phyloP scores from a whole-genome alignment of 1,140 invertebrate species.

The Pseudomyrmex concolor region DNA sequence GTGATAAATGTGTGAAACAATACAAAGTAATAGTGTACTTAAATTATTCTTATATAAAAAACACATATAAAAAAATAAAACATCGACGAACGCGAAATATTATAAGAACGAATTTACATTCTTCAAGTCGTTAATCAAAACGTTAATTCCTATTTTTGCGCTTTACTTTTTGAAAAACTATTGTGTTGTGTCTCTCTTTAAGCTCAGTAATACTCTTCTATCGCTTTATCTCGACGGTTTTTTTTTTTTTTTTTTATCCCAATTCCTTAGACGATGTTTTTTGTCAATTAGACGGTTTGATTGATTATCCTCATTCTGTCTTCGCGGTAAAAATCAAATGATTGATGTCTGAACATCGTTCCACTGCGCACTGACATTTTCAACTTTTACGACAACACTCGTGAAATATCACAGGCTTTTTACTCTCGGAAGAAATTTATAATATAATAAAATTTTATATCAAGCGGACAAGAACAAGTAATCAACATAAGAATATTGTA shows the following conservation, averaged over 20 bases:
- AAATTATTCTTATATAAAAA: neutral
- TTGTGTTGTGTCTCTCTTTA: conserved; percentile 18
- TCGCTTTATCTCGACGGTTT: conserved; percentile 3
- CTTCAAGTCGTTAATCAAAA: neutral
- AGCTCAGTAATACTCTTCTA: conserved; percentile 36
- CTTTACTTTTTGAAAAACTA: neutral
- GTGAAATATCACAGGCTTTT: conserved; percentile 21
- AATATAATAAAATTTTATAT: conserved; percentile 14
- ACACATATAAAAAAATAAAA: neutral
- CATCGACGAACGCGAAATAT: neutral
- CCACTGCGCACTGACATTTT: neutral
- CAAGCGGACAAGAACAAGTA: neutral
- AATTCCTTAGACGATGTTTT: too few relatives aligned
- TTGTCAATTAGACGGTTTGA: neutral
- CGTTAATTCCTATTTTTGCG: conserved; percentile 8
- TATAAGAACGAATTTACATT: neutral
- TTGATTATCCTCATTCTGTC: conserved; percentile 21
- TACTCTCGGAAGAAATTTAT: neutral
- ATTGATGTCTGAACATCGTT: conserved; percentile 1
- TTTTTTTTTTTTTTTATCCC: conserved; percentile 19
- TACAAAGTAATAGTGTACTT: neutral
- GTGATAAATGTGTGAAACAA: neutral
- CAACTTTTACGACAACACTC: neutral
- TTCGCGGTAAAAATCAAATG: neutral
- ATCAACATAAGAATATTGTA: conserved; percentile 16